Base-by-base conservation (phyloP, 2,797 vertebrate species). In the Coregonus suidteri region DNA sequence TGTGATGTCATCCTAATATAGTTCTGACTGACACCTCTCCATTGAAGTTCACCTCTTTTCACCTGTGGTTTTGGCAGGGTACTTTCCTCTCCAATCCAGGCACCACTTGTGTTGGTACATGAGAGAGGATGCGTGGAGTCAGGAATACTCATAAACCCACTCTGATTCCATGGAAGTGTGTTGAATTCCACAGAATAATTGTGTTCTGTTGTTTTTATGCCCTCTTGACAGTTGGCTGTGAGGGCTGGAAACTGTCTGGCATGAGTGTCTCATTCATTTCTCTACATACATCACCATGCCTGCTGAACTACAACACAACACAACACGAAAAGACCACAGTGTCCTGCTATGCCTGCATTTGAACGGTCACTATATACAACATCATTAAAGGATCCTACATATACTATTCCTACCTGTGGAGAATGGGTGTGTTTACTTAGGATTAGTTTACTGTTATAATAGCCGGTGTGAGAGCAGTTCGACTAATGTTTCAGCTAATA, bases 211-310 rank as follows among this genome's bases (percentile, higher is more conserved):
- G 81, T 87, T 82, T 84, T 11, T 83, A 59, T 85, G 73, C 71
- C 75, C 81, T 85, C 77, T 80, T 74, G 75, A 86, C 37, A 56
- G 52, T 75, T 87, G 84, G 81, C 89, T 84, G 74, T 77, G 53
- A 83, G 66, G 14, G 0, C 76, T 85, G 89, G 83, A 88, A 90
- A 85, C 64, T 74, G 77, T 74, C 74, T 91, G 88, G 88, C 89
- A 87, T 64, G 69, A 74, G 78, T 20, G 16, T 75, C 79, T 84
- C 84, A 84, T 91, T 86, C 86, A 81, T 80, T 74, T 84, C 84
- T 82, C 25, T 25, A 25, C 25, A 71, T 69, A 56, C 83, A 65
- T 15, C 15, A 53, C 2, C 14, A 25, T 4, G 3, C 69, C 20
- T 52, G 14, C 47, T 74, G 53, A 7, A 41, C 41, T 41, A 41